Evolutionary conservation across 2,888 invertebrate species (phyloP), one percentile per base, ranked within the genome.

Genomic region (Apotomis betuletana): DNA sequence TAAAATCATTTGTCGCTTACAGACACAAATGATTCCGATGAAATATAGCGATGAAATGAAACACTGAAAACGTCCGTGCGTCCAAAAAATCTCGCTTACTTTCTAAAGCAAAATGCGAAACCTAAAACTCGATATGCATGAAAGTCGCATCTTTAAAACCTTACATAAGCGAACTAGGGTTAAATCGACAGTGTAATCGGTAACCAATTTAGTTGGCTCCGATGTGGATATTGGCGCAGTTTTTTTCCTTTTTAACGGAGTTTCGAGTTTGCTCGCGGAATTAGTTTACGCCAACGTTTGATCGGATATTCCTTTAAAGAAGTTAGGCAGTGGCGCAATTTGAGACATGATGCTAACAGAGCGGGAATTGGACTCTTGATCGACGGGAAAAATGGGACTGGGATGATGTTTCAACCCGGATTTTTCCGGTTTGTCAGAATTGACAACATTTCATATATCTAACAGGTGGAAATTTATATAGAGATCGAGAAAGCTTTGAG

Each of bases 271-370:
- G 87, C 91, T 88, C 87, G 79, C 75, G 90, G 85, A 92, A 92
- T 93, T 92, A 91, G 93, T 93, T 92, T 92, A 88, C 91, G 83
- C 82, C 85, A 81, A 85, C 89, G 90, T 92, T 92, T 91, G 90
- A 92, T 92, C 89, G 87, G 89, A 88, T 90, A 92, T 90, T 90
- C 90, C 89, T 88, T 88, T 91, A 88, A 91, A 88, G 87, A 88
- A 86, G 88, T 90, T 87, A 87, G 88, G 81, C 83, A 83, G 78
- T 80, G 83, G 84, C 78, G 85, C 87, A 85, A 88, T 87, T 87
- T 83, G 81, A 65, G 82, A 78, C 80, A 81, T 85, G 83, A 83
- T 80, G 83, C 82, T 86, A 86, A 86, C 83, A 85, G 55, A 81
- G 76, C 74, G 75, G 77, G 74, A 74, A 80, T 85, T 86, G 84